Evolutionary conservation across 2,888 invertebrate genomes (phyloP), one percentile per base, ranked within the genome.

Genomic region (Camptogramma bilineatum): DNA sequence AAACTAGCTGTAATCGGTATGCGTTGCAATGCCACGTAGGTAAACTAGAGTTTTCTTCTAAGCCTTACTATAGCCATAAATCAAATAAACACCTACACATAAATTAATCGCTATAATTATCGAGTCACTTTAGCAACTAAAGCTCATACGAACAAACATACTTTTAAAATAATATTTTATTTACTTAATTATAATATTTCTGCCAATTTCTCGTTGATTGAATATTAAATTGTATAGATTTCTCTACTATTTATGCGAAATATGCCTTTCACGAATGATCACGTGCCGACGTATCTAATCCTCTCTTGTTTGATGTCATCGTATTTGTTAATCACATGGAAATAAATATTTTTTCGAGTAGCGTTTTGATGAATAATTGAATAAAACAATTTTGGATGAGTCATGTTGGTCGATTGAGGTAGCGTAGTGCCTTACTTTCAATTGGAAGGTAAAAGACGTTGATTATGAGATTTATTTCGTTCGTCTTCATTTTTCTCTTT

Each of bases 211-310:
- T 52, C 13, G n/a, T 21, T 31, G 28, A 24, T 50, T 56, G 46
- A 59, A 61, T 69, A 73, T 59, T 48, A 72, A 70, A 70, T 67
- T 58, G 64, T 69, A 60, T 71, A 79, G 78, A 80, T 83, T 83
- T 82, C 79, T 76, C 78, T 74, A 66, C 77, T 81, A 28, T 78
- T 77, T 75, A 77, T 79, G 70, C 74, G 75, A 70, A 79, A 75
- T 48, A 73, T 69, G 72, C 78, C 84, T 85, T 84, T 85, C 83
- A 79, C 85, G 73, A 73, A 56, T 59, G 66, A 74, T 84, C 84
- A 81, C 84, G 80, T 79, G 82, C 71, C 69, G 47, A n/a, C 60
- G 31, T 28, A 69, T 64, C 66, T 62, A 21, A 69, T 68, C 79
- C 62, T 76, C 79, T 79, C 75, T n/a, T 64, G 68, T 72, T 46